These are phyloP conservation scores for Strix aluco DNA, from an alignment of 2,113 vertebrate genomes.

Conservation along the genomic window DNA sequence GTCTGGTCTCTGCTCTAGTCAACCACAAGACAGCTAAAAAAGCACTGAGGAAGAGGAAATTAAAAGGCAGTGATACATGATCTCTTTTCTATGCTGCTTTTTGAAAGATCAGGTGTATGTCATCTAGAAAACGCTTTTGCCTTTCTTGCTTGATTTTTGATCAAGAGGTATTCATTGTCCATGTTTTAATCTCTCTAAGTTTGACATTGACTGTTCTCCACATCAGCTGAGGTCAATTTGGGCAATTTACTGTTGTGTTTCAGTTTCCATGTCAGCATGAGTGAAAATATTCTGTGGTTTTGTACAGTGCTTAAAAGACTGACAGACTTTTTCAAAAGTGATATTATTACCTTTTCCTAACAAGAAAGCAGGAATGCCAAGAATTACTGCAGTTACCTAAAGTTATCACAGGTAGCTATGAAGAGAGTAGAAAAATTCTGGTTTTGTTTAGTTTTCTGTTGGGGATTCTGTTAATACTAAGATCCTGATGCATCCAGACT, in stretches of 20 bases:
- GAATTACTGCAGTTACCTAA: not conserved
- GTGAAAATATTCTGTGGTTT: not conserved
- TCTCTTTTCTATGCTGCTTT: not conserved
- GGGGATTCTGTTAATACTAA: not conserved
- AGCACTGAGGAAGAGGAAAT: constrained; percentile 5
- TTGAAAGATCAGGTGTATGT: not conserved
- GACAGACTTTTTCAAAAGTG: not conserved
- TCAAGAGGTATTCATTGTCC: not conserved
- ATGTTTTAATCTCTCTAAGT: not conserved
- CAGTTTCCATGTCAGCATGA: not conserved
- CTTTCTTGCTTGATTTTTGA: constrained; percentile 9
- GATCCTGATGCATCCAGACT: not conserved
- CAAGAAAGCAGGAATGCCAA: not conserved
- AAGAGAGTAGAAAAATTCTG: not conserved
- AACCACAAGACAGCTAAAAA: not conserved
- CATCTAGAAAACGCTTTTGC: not conserved
- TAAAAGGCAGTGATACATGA: not conserved
- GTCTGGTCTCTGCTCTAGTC: not conserved
- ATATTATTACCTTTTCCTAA: not conserved
- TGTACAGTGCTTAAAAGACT: not conserved
- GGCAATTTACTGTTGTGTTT: not conserved
- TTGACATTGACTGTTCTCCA: not conserved
- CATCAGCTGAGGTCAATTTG: not conserved
- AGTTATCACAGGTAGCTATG: not conserved
- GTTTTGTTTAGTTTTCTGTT: not conserved